Evolutionary conservation across 2,888 invertebrate genomes (phyloP).

Genomic region (Nysson spinosus): DNA sequence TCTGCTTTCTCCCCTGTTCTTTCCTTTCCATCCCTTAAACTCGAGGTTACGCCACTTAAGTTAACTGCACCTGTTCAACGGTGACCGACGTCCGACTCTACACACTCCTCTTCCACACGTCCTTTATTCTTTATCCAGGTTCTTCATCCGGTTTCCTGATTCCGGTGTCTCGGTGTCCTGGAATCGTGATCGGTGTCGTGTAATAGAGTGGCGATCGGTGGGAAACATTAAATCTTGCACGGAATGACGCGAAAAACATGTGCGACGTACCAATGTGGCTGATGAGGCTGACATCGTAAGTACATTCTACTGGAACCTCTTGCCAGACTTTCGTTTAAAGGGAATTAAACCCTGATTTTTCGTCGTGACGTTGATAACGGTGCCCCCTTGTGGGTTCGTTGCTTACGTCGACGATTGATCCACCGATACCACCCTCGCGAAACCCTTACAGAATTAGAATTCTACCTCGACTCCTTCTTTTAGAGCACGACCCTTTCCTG

Average conservation of each 20-base stretch:
- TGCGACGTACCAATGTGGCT: slow-evolving; percentile 71
- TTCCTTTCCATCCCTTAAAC: background rate
- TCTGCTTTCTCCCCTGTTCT: background rate
- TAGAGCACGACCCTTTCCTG: no score
- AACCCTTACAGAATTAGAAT: no score
- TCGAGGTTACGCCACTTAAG: background rate
- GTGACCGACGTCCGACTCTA: no score
- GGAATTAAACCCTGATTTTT: no score
- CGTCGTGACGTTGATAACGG: background rate
- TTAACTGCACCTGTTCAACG: background rate
- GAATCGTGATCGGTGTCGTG: slow-evolving; percentile 7
- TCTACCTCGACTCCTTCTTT: no score
- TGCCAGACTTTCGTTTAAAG: background rate
- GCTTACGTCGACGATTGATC: slow-evolving; percentile 30
- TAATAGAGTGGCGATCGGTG: slow-evolving; percentile 2
- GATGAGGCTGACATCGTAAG: slow-evolving; percentile 75
- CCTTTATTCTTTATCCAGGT: no score
- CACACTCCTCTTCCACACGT: background rate
- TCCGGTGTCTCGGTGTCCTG: background rate
- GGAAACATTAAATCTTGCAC: slow-evolving; percentile 11
- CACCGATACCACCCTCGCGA: no score
- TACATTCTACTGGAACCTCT: slow-evolving; percentile 35
- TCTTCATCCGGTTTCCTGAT: background rate
- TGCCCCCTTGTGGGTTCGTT: slow-evolving; percentile 3
- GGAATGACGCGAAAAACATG: slow-evolving; percentile 73